A percentile compares a stretch with the other conserved stretches of the same genome.
Evolutionary conservation across 2,797 vertebrate genomes (phyloP).

Genomic region (Gambusia yucatana): DNA sequence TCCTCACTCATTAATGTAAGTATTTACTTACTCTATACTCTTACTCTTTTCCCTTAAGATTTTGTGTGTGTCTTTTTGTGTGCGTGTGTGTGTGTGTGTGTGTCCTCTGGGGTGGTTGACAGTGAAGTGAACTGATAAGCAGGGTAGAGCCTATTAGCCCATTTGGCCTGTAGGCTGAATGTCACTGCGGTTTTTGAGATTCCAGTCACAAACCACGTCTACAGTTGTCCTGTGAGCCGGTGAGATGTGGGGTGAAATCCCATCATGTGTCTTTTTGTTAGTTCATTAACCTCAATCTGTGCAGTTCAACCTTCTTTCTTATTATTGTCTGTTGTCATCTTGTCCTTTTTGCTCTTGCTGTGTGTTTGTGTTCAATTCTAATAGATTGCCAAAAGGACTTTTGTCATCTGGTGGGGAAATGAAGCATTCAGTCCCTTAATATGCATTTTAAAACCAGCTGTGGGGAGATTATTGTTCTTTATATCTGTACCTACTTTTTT

Average conservation of each 20-base stretch:
- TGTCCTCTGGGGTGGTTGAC: slow-evolving; percentile 44
- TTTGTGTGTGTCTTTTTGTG: slow-evolving; percentile 8
- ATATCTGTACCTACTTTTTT: not conserved
- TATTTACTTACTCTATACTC: slow-evolving; percentile 17
- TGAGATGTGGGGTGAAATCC: slow-evolving; percentile 19
- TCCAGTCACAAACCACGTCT: slow-evolving; percentile 50
- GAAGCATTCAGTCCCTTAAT: slow-evolving; percentile 28
- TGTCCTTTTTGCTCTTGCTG: slow-evolving; percentile 1
- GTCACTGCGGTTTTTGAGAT: slow-evolving; percentile 53
- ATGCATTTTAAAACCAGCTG: slow-evolving; percentile 26
- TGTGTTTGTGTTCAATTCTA: slow-evolving; percentile 27
- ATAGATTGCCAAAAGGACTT: slow-evolving; percentile 28
- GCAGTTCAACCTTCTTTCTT: slow-evolving; percentile 17
- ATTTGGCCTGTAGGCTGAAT: slow-evolving; percentile 60
- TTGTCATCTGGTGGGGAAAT: slow-evolving; percentile 25
- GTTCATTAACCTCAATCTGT: slow-evolving; percentile 47
- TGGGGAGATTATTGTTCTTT: slow-evolving; percentile 11
- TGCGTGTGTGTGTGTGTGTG: not conserved
- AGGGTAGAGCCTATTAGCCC: slow-evolving; percentile 61
- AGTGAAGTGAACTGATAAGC: slow-evolving; percentile 62
- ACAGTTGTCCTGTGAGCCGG: slow-evolving; percentile 34
- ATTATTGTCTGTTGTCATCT: slow-evolving; percentile 18
- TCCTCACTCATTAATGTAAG: not conserved
- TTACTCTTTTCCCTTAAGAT: slow-evolving; percentile 23
- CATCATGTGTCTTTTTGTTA: slow-evolving; percentile 39